Conservation (phyloP, 2,113 vertebrate genomes). For the Psittacus erithacus region DNA sequence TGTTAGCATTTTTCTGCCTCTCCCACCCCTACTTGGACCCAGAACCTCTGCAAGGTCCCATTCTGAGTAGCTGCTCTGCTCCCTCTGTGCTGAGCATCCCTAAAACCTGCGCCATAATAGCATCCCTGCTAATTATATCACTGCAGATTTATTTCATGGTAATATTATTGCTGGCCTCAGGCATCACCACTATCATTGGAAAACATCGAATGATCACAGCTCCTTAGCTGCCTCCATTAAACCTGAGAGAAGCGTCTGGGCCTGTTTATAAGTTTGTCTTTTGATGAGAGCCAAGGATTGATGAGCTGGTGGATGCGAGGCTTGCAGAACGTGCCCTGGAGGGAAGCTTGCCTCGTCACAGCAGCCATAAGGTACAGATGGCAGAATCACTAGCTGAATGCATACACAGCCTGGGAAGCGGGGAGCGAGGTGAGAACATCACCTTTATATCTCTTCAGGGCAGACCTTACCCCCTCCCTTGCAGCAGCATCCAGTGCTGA, state of each 20-base stretch:
- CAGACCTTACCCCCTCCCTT: neutral
- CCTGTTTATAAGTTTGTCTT: constrained; percentile 50
- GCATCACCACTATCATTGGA: constrained; percentile 52
- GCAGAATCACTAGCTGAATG: neutral
- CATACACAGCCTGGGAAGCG: neutral
- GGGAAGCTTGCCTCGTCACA: neutral
- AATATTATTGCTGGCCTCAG: constrained; percentile 66
- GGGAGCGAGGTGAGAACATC: accelerated
- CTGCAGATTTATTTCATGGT: constrained; percentile 72
- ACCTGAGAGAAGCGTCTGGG: constrained; percentile 48
- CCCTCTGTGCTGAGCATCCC: constrained; percentile 12
- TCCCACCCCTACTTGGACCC: neutral
- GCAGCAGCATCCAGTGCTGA: accelerated
- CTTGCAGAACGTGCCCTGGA: constrained; percentile 16
- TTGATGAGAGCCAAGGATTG: constrained; percentile 49
- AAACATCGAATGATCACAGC: constrained; percentile 52
- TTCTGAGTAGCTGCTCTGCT: constrained; percentile 2
- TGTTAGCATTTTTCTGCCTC: neutral
- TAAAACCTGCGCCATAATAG: constrained; percentile 51
- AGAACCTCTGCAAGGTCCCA: neutral
- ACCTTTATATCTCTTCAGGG: neutral
- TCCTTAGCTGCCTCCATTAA: constrained; percentile 62
- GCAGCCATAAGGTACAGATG: constrained; percentile 40
- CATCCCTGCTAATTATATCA: constrained; percentile 67
- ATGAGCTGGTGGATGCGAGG: constrained; percentile 17